Evolutionary conservation across 2,888 invertebrate genomes (phyloP), one percentile per base, ranked within the genome.

Genomic region (Linyphia triangularis): DNA sequence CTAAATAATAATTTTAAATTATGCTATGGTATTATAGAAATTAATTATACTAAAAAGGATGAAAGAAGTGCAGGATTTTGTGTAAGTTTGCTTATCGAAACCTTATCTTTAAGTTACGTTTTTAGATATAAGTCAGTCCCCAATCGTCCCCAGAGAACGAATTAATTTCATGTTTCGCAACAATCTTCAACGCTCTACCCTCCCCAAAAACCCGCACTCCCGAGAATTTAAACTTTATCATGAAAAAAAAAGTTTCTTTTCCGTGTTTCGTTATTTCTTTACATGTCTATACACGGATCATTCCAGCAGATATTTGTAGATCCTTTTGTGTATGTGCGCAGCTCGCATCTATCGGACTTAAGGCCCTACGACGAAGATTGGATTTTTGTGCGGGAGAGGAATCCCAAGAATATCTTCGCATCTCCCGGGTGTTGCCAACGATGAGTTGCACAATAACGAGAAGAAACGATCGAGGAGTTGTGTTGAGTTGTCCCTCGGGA

Each of bases 151-250:
- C 16, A 13, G 69, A 57, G 37, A 69, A 67, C 16, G 37, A 69
- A 81, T 69, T 81, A 69, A 81, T 81, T 81, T 81, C 33, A 51
- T 70, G 81, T 81, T 81, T 70, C 57, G 30, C 59, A 22, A 69
- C 65, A 67, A 37, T 57, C 22, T 10, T 22, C 33, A 33, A 22
- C n/a, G 65, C n/a, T 33, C 33, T 9, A 33, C 33, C 33, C 33
- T 9, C 9, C 9, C 43, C 16, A 3, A 13, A 3, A 16, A 9
- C 43, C 7, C 9, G 16, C 43, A 43, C 13, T 9, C 43, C 70
- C 24, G 9, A 19, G 67, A 79, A 79, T 79, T 79, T 65, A 79
- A 51, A 79, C 65, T 79, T 79, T 51, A 43, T 79, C 43, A 65
- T 30, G 30, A 77, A 67, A 28, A 30, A 73, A 13, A n/a, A 67